A percentile compares a stretch with the other conserved stretches of the same genome.
These are phyloP conservation scores for Lycodopsis pacificus DNA, from an alignment of 2,797 vertebrate species.

Conservation along the genomic window DNA sequence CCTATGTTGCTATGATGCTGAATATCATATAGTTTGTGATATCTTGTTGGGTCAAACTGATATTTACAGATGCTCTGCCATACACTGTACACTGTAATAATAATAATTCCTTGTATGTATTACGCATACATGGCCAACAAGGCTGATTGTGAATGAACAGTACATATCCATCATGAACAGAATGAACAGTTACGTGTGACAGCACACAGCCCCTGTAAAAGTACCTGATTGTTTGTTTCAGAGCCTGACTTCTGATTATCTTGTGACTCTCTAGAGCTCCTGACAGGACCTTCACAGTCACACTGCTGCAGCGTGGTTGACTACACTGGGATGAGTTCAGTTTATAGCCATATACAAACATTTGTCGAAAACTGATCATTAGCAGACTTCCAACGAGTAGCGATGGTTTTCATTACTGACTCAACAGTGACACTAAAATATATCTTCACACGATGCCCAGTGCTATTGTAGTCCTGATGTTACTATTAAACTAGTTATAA, in stretches of 20 bases:
- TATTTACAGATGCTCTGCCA: not conserved
- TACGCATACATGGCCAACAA: too few relatives aligned
- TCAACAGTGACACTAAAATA: not conserved
- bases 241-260: not conserved
- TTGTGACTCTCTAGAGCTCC: conserved; percentile 9
- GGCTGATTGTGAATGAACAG: not conserved
- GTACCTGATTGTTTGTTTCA: not conserved
- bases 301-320: not conserved
- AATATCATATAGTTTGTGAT: not conserved
- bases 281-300: not conserved
- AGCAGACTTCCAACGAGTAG: not conserved
- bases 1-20: not conserved
- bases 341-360: not conserved
- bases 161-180: not conserved
- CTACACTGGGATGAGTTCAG: not conserved
- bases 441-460: not conserved
- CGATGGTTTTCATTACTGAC: not conserved
- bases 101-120: too few relatives aligned
- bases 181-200: not conserved
- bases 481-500: not conserved
- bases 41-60: not conserved
- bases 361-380: not conserved
- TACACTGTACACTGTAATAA: not conserved
- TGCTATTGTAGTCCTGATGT: not conserved
- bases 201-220: not conserved